Base-by-base conservation (phyloP, 2,113 vertebrate genomes). In the Piaya cayana region DNA sequence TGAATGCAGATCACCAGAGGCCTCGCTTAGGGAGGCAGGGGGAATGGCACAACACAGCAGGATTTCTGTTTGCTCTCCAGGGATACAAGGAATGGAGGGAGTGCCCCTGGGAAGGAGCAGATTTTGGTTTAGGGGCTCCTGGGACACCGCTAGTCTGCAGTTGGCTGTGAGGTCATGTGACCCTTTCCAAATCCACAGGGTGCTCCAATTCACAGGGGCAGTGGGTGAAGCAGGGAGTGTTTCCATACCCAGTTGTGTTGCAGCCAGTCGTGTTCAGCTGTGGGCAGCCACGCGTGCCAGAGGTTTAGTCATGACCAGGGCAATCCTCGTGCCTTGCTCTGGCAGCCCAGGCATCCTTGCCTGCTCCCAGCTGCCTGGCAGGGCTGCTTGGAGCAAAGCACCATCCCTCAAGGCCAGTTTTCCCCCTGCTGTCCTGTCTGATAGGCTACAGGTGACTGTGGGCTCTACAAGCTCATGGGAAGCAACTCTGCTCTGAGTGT, bases 111-210 rank as follows among this genome's bases (percentile, higher is more conserved):
- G 22, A 15, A 15, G 56, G 37, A 53, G 47, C 12, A 32, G 27
- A 10, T 65, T 62, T 59, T 5, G 13, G 52, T 15, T 6, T 10
- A 20, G 62, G 71, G 68, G 36, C 47, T 72, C 21, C 34, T 1
- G 2, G 64, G n/a, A 10, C 3, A 15, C 5, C 27, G 8, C 16
- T 2, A 29, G 43, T 25, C n/a, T 0, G 1, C 52, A 39, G 39
- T 3, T 0, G 1, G 36, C 78, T 10, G 2, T 0, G 21, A 36
- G 39, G 52, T 30, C 8, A 19, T 2, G 9, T 34, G 83, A 8
- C 18, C 4, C 1, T 43, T 76, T 14, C 78, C 74, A 74, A 25
- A 53, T 14, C 47, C 70, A 12, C 0, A 0, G 59, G 29, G 2
- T 34, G 70, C 69, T 87, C 29, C 82, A 47, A 50, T 45, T 67